Base-by-base conservation (phyloP, 2,888 invertebrate genomes). In the Lapara coniferarum region DNA sequence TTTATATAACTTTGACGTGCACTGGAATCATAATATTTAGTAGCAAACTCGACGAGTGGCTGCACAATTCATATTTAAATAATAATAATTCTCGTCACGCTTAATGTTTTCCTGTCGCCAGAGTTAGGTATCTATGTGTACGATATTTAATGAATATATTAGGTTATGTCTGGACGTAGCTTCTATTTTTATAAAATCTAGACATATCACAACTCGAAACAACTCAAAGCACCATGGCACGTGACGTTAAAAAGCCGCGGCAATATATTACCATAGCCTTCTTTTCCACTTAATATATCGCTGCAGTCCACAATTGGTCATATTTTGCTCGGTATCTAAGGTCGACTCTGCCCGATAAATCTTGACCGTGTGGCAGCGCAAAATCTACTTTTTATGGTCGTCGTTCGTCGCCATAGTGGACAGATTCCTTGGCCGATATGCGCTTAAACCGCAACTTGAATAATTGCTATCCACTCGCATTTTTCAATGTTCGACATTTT, bases 341-440 rank as follows among this genome's bases (percentile, higher is more conserved):
- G 84, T 81, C 82, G 80, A 77, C 80, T 79, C 76, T 77, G 78
- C 78, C 74, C 82, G 78, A 89, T 90, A 90, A 89, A 90, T 90
- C 89, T 89, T 87, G 85, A 85, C 82, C 84, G 83, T 86, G 84
- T 79, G 82, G 79, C 84, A 82, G 81, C 82, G 88, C 80, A 81
- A 87, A 88, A 85, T 87, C 87, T 84, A 89, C 87, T 90, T 90
- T 91, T 89, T 90, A 89, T 88, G 82, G 85, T 79, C 80, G 78
- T 80, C 75, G 79, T 69, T 75, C 75, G 75, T 78, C 76, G 81
- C 85, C 84, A 78, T 85, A 85, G 79, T 82, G 80, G 84, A 84
- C 85, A 84, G 85, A 89, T 90, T 85, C 88, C 88, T 87, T 87
- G 86, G 85, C 84, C 89, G 89, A 90, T 89, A 85, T 88, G 83